phyloP scores from a whole-genome alignment of 1,140 invertebrate genomes.

The Drosophila malerkotliana region DNA sequence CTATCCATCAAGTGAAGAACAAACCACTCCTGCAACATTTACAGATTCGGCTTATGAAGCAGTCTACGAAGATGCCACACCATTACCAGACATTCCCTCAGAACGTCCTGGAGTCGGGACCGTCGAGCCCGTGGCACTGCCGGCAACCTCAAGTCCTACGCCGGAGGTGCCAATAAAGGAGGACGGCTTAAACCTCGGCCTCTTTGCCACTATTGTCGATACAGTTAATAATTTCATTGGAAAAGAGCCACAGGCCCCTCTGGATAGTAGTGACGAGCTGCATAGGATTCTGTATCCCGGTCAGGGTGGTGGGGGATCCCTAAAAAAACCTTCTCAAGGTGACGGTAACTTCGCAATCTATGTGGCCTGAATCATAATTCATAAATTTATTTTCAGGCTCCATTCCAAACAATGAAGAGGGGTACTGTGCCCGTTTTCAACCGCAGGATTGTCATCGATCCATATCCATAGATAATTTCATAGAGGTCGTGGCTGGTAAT shows the following conservation, averaged over 20 bases:
- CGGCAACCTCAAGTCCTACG: conserved; percentile 22
- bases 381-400: neutral
- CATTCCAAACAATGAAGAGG: conserved; percentile 13
- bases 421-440: conserved; percentile 45
- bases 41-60: conserved; percentile 40
- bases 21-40: conserved; percentile 49
- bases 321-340: neutral
- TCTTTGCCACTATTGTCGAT: conserved; percentile 75
- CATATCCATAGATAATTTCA: conserved; percentile 68
- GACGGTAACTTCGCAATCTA: neutral
- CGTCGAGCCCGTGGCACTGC: conserved; percentile 9
- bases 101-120: conserved; percentile 17
- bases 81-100: conserved; percentile 18
- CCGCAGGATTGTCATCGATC: conserved; percentile 31
- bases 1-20: conserved; percentile 1
- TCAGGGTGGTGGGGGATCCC: neutral
- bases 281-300: conserved; percentile 60
- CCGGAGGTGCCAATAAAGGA: conserved; percentile 42
- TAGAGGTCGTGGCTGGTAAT: conserved; percentile 54
- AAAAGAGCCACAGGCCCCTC: conserved; percentile 36
- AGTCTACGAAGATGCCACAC: conserved; percentile 47
- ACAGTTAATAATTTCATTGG: conserved; percentile 75
- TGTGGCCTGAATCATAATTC: no score
- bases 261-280: conserved; percentile 49
- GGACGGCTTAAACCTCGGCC: conserved; percentile 30